Evolutionary conservation across 2,888 invertebrate genomes (phyloP).

Genomic region (Aspidiotus rigidus): DNA sequence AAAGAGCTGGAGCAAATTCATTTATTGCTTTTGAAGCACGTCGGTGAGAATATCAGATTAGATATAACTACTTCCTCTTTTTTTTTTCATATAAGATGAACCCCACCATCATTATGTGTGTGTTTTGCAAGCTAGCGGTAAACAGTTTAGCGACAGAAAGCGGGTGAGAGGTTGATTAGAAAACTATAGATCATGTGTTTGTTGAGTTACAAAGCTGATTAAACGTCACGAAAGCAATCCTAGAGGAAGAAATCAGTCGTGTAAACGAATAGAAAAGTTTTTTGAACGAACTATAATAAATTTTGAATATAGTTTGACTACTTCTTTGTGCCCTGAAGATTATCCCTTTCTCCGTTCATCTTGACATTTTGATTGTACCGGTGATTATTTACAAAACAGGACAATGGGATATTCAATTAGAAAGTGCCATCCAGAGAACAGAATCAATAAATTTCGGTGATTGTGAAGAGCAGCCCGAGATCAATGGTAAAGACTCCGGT

Average conservation of each 20-base stretch:
- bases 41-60: slow-evolving; percentile 40
- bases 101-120: too few species aligned
- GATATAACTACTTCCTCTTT: not conserved
- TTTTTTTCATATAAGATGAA: too few species aligned
- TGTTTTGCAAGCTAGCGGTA: not conserved
- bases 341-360: too few species aligned
- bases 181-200: too few species aligned
- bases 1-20: slow-evolving; percentile 73
- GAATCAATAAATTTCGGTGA: slow-evolving; percentile 44
- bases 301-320: too few species aligned
- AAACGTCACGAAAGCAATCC: too few species aligned
- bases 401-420: slow-evolving; percentile 52
- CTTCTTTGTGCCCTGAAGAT: too few species aligned
- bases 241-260: too few species aligned
- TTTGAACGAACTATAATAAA: too few species aligned
- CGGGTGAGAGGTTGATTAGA: too few species aligned
- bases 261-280: too few species aligned
- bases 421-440: slow-evolving; percentile 46
- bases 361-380: not conserved
- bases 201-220: too few species aligned
- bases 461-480: slow-evolving; percentile 37
- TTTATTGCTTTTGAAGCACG: slow-evolving; percentile 56
- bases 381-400: slow-evolving; percentile 42
- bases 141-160: not conserved
- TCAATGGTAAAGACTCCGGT: slow-evolving; percentile 35